Evolutionary conservation across 1,140 invertebrate genomes (phyloP).

Genomic region (Galleria mellonella): DNA sequence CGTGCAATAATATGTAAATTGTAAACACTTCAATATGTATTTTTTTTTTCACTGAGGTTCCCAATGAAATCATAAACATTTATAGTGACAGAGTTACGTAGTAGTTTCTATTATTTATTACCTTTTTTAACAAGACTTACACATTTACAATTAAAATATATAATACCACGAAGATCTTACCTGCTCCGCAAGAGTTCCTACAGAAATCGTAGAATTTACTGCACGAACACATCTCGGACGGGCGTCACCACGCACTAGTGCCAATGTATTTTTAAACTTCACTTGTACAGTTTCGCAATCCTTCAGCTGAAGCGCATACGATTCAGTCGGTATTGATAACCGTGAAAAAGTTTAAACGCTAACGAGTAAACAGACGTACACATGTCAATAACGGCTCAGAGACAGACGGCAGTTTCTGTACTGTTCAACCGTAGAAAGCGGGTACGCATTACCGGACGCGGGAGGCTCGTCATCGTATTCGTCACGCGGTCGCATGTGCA

Average conservation of each 20-base stretch:
- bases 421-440: conserved; percentile 57
- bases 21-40: no score
- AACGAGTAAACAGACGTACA: conserved; percentile 41
- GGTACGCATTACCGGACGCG: conserved; percentile 21
- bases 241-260: conserved; percentile 53
- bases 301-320: conserved; percentile 44
- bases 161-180: conserved; percentile 33
- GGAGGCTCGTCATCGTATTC: conserved; percentile 40
- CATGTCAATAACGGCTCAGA: conserved; percentile 49
- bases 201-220: conserved; percentile 69
- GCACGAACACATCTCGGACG: conserved; percentile 60
- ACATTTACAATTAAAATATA: conserved; percentile 6
- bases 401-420: conserved; percentile 27
- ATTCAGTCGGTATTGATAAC: conserved; percentile 35
- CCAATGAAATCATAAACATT: no score
- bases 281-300: conserved; percentile 68
- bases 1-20: no score
- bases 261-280: conserved; percentile 71
- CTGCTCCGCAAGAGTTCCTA: conserved; percentile 66
- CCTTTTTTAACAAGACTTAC: no score
- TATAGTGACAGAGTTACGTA: no score
- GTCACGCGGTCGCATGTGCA: conserved; percentile 21
- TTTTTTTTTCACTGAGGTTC: no score
- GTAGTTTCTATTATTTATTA: no score
- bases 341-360: conserved; percentile 36